Evolutionary conservation across 2,113 vertebrate genomes (phyloP).

Genomic region (Butorides virescens): DNA sequence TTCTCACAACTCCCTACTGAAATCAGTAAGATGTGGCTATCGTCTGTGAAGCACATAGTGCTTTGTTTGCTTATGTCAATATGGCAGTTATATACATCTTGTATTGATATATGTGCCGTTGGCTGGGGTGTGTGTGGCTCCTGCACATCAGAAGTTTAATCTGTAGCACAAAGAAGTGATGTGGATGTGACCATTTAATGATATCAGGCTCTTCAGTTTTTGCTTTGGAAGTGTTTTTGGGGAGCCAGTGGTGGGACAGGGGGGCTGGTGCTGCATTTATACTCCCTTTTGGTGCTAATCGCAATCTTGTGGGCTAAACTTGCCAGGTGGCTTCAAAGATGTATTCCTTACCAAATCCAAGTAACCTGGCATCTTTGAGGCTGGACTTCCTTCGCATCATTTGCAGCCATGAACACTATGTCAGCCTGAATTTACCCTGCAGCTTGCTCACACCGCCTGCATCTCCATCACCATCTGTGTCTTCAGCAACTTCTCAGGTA

Average conservation of each 20-base stretch:
- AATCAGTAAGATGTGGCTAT: not conserved
- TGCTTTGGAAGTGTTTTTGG: not conserved
- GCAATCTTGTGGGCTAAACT: not conserved
- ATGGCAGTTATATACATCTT: not conserved
- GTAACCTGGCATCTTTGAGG: conserved; percentile 87
- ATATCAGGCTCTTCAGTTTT: not conserved
- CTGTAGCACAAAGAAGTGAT: not conserved
- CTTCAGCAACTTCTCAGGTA: conserved; percentile 97
- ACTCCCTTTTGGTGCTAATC: not conserved
- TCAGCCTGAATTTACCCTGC: conserved; percentile 95
- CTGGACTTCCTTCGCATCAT: conserved; percentile 94
- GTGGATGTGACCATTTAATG: not conserved
- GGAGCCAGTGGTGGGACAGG: not conserved
- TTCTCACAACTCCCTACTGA: not conserved
- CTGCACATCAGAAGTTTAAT: not conserved
- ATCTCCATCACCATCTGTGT: conserved; percentile 95
- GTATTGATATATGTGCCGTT: not conserved
- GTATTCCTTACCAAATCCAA: conserved; percentile 88
- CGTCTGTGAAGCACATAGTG: not conserved
- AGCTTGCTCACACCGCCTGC: conserved; percentile 94
- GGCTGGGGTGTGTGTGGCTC: not conserved
- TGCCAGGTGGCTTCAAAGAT: conserved; percentile 89
- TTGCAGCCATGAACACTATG: conserved; percentile 97
- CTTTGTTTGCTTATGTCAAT: not conserved
- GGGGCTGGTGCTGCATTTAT: not conserved